phyloP scores from a whole-genome alignment of 2,888 invertebrate genomes.

The Petrolisthes manimaculis region DNA sequence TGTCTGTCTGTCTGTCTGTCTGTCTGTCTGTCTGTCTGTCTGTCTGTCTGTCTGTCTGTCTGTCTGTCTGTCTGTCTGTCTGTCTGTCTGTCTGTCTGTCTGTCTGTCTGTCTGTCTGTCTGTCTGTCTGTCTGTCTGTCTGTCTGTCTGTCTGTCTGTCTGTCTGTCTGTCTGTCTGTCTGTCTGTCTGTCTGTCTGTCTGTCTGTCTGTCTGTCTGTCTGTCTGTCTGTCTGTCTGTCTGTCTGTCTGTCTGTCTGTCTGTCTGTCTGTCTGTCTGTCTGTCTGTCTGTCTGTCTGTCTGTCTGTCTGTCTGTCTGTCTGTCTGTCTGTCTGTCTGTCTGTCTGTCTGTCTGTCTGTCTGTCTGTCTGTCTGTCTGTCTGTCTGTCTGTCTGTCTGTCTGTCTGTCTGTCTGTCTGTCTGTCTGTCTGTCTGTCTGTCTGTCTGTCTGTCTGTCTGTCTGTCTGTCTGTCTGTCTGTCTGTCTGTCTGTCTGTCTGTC shows the following conservation, averaged over 20 bases:
- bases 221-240: conserved; percentile 1
- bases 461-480: conserved; percentile 19
- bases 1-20: conserved; percentile 2
- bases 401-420: not conserved
- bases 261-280: conserved; percentile 1
- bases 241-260: conserved; percentile 1
- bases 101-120: conserved; percentile 1
- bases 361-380: conserved; percentile 11
- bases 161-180: conserved; percentile 1
- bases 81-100: conserved; percentile 10
- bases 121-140: conserved; percentile 1
- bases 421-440: conserved; percentile 13
- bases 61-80: conserved; percentile 9
- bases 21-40: conserved; percentile 1
- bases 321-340: conserved; percentile 4
- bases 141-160: conserved; percentile 1
- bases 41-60: conserved; percentile 10
- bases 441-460: conserved; percentile 19
- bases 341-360: conserved; percentile 22
- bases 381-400: conserved; percentile 1
- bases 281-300: not conserved
- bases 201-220: conserved; percentile 1
- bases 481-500: conserved; percentile 24
- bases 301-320: conserved; percentile 17
- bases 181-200: conserved; percentile 1